These are phyloP conservation scores for Hemibagrus guttatus DNA, from an alignment of 2,797 vertebrate genomes.

Conservation along the genomic window DNA sequence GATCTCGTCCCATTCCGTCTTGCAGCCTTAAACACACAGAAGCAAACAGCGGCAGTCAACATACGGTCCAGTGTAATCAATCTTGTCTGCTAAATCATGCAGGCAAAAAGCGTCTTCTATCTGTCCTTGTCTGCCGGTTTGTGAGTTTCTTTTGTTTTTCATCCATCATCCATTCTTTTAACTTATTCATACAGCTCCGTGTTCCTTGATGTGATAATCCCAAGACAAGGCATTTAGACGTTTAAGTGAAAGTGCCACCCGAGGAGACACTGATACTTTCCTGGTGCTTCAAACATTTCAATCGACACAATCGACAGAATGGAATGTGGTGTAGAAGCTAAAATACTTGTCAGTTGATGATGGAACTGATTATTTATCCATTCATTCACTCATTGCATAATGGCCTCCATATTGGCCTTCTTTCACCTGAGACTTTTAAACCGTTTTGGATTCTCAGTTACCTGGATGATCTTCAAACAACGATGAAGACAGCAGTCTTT, in stretches of 20 bases:
- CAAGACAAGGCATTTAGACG: background rate
- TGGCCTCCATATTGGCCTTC: background rate
- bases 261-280: background rate
- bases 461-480: background rate
- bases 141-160: background rate
- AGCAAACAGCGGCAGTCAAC: background rate
- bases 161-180: background rate
- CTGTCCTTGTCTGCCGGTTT: background rate
- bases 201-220: background rate
- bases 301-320: background rate
- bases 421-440: background rate
- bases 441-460: background rate
- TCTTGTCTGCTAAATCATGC: background rate
- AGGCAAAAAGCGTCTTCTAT: background rate
- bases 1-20: conserved; percentile 83
- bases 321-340: background rate
- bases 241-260: background rate
- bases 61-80: background rate
- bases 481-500: background rate
- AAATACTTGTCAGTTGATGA: background rate
- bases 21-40: conserved; percentile 69
- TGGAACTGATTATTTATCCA: background rate
- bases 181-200: background rate
- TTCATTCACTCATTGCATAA: background rate
- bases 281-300: background rate